Percentiles rank a stretch among this genome's conserved stretches.
Conservation (phyloP, 1,140 invertebrate genomes). For the Plutomurus gul region DNA sequence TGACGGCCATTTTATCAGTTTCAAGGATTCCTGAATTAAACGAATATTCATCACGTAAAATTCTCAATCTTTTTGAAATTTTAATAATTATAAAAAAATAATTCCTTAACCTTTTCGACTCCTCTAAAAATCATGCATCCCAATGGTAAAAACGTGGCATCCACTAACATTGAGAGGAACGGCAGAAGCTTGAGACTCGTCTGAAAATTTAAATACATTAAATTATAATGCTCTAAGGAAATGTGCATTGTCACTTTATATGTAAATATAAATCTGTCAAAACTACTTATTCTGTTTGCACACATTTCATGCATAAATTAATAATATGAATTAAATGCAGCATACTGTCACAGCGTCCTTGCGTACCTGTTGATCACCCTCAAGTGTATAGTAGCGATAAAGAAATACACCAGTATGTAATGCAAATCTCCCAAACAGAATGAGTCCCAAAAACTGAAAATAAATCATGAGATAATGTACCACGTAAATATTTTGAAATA, state of each 20-base stretch:
- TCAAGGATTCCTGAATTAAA: neutral
- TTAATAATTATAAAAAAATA: neutral
- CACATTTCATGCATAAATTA: no score
- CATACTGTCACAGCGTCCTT: no score
- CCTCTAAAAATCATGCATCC: constrained; percentile 23
- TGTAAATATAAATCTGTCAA: neutral
- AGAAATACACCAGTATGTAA: neutral
- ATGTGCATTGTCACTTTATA: neutral
- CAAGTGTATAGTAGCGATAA: neutral
- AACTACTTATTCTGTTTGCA: no score
- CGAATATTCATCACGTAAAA: neutral
- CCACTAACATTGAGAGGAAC: neutral
- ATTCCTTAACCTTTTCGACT: constrained; percentile 4
- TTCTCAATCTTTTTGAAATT: neutral
- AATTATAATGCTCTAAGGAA: neutral
- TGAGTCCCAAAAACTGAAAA: neutral
- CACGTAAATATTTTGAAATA: neutral
- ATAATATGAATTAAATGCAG: no score
- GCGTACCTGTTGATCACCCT: neutral
- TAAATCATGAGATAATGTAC: neutral
- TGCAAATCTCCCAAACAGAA: neutral
- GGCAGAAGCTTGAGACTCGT: neutral
- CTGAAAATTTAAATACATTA: neutral
- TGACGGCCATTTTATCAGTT: neutral
- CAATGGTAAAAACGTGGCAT: neutral